These are phyloP conservation scores for Calvadosia cruxmelitensis DNA, from an alignment of 30 jellyfish, hydroid and myxozoan species.

Conservation along the genomic window DNA sequence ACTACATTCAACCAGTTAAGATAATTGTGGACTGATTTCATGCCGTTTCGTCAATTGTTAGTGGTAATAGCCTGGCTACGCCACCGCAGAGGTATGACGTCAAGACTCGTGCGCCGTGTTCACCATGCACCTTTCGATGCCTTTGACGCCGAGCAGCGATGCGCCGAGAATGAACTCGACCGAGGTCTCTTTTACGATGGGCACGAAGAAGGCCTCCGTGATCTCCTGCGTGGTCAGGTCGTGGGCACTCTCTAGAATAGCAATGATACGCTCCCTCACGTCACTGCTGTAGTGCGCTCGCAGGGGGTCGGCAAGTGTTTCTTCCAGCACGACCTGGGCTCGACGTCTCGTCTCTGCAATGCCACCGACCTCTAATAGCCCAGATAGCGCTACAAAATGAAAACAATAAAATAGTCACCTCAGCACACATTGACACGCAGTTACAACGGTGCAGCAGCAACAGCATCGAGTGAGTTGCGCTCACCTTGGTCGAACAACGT, in stretches of 20 bases:
- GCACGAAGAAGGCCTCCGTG: slow-evolving; percentile 80
- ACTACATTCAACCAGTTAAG: no score
- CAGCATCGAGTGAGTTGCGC: background rate
- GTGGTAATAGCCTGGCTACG: no score
- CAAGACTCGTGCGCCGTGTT: no score
- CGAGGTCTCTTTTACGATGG: slow-evolving; percentile 74
- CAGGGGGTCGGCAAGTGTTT: slow-evolving; percentile 45
- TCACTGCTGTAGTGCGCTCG: slow-evolving; percentile 35
- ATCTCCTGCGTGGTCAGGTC: slow-evolving; percentile 63
- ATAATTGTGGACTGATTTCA: no score
- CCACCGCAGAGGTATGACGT: no score
- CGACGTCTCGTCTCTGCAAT: slow-evolving; percentile 60
- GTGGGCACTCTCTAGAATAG: slow-evolving; percentile 77
- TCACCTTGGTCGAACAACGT: slow-evolving; percentile 90
- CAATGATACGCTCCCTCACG: slow-evolving; percentile 53
- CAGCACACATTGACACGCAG: background rate
- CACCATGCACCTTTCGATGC: background rate
- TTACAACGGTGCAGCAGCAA: no score
- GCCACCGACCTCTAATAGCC: slow-evolving; percentile 43
- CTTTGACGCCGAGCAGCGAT: background rate
- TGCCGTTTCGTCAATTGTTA: no score
- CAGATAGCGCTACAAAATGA: slow-evolving; percentile 58
- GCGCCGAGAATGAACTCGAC: slow-evolving; percentile 50
- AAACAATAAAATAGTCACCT: background rate
- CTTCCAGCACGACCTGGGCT: slow-evolving; percentile 73